A percentile compares a stretch with the other conserved stretches of the same genome.
These are phyloP conservation scores for Odobenus rosmarus DNA, from an alignment of 2,113 vertebrate genomes.

Conservation along the genomic window DNA sequence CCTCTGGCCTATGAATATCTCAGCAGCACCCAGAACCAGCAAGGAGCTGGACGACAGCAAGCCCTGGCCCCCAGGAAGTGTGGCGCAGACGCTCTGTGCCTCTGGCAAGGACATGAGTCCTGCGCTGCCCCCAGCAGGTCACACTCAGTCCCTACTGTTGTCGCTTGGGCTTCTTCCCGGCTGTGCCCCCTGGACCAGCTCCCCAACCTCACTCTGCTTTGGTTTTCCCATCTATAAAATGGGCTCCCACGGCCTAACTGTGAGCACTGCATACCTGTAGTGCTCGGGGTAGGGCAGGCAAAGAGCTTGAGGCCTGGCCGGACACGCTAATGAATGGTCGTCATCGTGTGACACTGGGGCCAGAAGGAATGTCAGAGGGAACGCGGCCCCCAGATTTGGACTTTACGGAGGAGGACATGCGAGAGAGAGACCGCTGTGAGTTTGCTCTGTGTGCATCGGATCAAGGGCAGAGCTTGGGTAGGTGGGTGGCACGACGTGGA, in stretches of 20 bases:
- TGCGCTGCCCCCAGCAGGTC: neutral
- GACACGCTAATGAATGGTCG: neutral
- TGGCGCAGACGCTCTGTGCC: neutral
- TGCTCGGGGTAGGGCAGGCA: accelerated
- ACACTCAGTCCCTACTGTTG: neutral
- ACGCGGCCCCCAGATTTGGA: neutral
- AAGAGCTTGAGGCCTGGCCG: neutral
- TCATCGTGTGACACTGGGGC: neutral
- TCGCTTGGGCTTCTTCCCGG: neutral
- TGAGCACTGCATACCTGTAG: neutral
- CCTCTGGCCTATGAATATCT: neutral
- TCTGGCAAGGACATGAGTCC: neutral
- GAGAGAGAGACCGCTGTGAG: accelerated
- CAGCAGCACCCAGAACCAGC: neutral
- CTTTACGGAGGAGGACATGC: neutral
- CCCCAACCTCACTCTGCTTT: neutral
- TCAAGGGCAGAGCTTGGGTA: too few species aligned
- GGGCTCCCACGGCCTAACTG: neutral
- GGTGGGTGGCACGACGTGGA: accelerated
- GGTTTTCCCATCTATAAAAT: neutral
- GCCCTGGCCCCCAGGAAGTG: neutral
- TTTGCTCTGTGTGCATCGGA: too few species aligned
- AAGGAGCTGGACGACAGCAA: too few species aligned
- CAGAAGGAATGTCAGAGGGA: neutral
- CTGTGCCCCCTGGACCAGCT: neutral